phyloP scores from a whole-genome alignment of 1,140 invertebrate genomes.

The Teleopsis dalmanni region DNA sequence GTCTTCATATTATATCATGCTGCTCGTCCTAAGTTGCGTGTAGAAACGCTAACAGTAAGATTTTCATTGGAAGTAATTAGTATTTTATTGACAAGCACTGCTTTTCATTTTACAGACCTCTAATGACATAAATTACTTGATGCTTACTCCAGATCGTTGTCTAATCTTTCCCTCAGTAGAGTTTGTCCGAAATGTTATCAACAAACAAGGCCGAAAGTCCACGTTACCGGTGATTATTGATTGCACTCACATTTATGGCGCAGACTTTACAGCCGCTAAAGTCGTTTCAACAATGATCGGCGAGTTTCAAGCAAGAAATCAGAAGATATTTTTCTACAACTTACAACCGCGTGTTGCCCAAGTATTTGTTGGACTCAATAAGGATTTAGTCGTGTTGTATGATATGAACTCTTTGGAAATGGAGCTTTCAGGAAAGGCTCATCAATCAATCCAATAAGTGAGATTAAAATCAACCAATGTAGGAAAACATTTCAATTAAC shows the following conservation, averaged over 20 bases:
- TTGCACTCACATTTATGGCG: conserved; percentile 74
- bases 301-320: conserved; percentile 63
- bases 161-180: conserved; percentile 84
- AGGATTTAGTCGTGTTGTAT: conserved; percentile 67
- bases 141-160: conserved; percentile 76
- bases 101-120: conserved; percentile 49
- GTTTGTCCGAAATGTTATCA: conserved; percentile 73
- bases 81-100: neutral
- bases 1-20: conserved; percentile 84
- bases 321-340: conserved; percentile 72
- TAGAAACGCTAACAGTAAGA: conserved; percentile 57
- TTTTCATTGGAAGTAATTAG: neutral
- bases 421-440: conserved; percentile 49
- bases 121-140: conserved; percentile 63
- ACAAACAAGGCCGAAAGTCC: conserved; percentile 62
- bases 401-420: conserved; percentile 61
- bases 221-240: conserved; percentile 71
- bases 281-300: conserved; percentile 61
- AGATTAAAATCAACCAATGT: too few relatives aligned
- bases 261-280: conserved; percentile 73
- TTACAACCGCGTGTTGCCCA: conserved; percentile 69
- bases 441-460: too few relatives aligned
- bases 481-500: too few relatives aligned
- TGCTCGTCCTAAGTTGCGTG: conserved; percentile 75
- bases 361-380: conserved; percentile 65